Evolutionary conservation across 2,888 invertebrate species (phyloP).

Genomic region (Stenodera caucasica): DNA sequence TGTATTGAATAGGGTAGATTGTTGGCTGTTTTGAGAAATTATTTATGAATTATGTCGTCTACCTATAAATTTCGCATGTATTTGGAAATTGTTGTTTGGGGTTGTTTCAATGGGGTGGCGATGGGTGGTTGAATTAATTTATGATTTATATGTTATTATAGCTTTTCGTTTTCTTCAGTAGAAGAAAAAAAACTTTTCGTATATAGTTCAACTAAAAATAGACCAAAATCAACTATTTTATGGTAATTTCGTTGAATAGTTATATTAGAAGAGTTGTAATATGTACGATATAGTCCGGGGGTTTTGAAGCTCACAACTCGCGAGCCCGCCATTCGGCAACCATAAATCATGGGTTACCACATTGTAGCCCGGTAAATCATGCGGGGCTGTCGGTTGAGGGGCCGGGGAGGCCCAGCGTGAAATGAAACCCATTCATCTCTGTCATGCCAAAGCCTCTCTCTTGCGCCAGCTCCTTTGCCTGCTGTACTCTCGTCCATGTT

Average conservation of each 20-base stretch:
- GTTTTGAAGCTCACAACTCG: conserved; percentile 50
- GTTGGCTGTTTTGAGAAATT: background rate
- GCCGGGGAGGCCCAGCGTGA: conserved; percentile 59
- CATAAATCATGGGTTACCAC: conserved; percentile 71
- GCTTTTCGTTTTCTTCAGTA: no score
- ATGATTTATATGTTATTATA: no score
- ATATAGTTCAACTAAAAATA: no score
- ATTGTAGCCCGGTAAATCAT: conserved; percentile 70
- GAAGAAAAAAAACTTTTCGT: no score
- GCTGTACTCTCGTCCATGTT: background rate
- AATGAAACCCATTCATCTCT: conserved; percentile 59
- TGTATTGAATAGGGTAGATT: no score
- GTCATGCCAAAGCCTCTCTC: conserved; percentile 49
- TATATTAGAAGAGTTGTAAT: conserved; percentile 25
- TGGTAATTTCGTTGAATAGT: conserved; percentile 29
- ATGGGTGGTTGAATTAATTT: no score
- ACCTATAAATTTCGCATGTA: conserved; percentile 14
- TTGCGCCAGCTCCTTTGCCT: conserved; percentile 23
- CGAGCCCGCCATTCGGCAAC: conserved; percentile 63
- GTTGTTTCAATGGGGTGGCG: no score
- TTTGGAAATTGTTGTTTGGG: conserved; percentile 10
- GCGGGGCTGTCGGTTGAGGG: conserved; percentile 56
- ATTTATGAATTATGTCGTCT: conserved; percentile 6
- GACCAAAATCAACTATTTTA: no score
- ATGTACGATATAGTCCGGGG: conserved; percentile 35